Percentiles rank a stretch among this genome's conserved stretches.
phyloP scores from a whole-genome alignment of 2,797 vertebrate species.

The Chiroxiphia lanceolata region DNA sequence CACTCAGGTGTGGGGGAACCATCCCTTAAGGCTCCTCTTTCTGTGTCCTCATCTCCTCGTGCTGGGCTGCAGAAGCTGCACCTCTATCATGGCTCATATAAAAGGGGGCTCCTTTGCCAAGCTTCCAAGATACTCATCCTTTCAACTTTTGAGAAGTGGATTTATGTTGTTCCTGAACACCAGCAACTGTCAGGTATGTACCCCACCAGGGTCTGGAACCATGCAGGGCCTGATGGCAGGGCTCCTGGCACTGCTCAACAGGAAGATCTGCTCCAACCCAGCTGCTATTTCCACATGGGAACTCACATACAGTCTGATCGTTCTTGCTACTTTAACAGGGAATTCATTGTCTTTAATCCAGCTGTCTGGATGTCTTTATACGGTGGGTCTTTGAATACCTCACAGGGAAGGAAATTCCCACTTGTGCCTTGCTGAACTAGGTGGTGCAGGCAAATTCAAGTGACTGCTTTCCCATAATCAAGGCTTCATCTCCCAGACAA shows the following conservation, averaged over 20 bases:
- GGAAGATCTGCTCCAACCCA: neutral
- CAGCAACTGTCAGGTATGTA: neutral
- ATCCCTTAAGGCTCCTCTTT: neutral
- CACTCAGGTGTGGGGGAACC: fast-evolving
- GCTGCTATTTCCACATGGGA: neutral
- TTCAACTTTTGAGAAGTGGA: fast-evolving
- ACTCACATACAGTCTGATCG: neutral
- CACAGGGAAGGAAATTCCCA: neutral
- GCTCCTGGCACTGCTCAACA: neutral
- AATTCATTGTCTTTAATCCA: neutral
- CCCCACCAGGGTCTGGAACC: neutral
- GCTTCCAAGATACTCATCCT: neutral
- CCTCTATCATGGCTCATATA: fast-evolving
- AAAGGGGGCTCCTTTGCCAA: neutral
- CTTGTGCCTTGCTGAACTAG: neutral
- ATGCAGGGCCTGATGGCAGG: neutral
- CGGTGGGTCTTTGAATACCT: neutral
- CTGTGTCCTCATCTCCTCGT: fast-evolving
- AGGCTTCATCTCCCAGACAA: neutral
- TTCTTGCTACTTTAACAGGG: neutral
- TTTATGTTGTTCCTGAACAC: neutral
- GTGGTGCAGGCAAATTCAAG: neutral
- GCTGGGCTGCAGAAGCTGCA: neutral
- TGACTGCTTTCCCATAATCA: neutral
- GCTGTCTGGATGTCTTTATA: neutral